Conservation (phyloP, 2,113 vertebrate genomes). For the Campylomormyrus tamandua region DNA sequence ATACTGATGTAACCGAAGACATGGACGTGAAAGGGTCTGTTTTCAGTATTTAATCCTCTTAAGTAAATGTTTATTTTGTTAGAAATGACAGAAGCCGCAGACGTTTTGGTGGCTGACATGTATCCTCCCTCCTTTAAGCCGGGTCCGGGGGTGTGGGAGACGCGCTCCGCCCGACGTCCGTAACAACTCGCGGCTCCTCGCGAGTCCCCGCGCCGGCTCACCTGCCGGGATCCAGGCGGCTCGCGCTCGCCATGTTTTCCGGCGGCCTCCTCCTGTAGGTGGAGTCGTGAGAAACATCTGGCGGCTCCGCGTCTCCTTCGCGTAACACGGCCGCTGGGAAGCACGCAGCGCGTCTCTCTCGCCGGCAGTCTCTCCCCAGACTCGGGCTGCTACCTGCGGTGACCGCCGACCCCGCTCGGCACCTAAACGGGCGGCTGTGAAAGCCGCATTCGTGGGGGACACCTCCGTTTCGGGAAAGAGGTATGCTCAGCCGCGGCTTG, state of each 20-base stretch:
- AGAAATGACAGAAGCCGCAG: not conserved
- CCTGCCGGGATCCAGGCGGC: not conserved
- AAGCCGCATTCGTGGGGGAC: not conserved
- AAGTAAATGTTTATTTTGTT: not conserved
- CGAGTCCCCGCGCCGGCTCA: not conserved
- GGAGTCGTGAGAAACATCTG: slow-evolving; percentile 23
- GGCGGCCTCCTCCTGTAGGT: slow-evolving; percentile 22
- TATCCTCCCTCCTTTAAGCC: not conserved
- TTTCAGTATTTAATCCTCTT: not conserved
- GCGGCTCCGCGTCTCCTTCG: slow-evolving; percentile 1
- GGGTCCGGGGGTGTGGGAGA: not conserved
- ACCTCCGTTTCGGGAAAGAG: not conserved
- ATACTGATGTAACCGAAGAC: not conserved
- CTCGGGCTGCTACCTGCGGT: not conserved
- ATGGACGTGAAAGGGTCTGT: not conserved
- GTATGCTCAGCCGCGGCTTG: not conserved
- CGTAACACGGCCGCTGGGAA: not conserved
- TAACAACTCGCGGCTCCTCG: not conserved
- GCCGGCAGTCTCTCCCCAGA: not conserved
- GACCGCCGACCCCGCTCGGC: not conserved
- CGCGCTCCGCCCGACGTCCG: not conserved
- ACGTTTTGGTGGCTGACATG: not conserved
- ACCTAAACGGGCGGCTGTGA: not conserved
- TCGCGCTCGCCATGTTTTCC: slow-evolving; percentile 19
- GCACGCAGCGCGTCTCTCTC: not conserved